Evolutionary conservation across 35 echinoderm and acorn worm species (phyloP).

Genomic region (Ophioderma brevispina): DNA sequence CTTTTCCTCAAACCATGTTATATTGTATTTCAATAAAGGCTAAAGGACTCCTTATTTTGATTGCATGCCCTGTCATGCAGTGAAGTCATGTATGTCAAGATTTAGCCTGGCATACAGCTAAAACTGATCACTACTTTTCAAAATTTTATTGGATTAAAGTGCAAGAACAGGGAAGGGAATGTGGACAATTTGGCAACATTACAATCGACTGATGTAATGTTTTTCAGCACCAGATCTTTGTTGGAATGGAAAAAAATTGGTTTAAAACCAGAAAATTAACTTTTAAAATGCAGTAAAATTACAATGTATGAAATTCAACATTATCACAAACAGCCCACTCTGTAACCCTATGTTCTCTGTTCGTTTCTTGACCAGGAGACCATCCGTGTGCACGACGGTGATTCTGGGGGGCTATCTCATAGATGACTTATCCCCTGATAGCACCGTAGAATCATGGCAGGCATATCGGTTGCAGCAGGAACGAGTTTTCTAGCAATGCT

Average conservation of each 20-base stretch:
- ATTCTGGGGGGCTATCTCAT: conserved; percentile 66
- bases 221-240: background rate
- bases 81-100: too few species aligned
- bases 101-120: too few species aligned
- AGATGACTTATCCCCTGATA: conserved; percentile 58
- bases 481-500: conserved; percentile 45
- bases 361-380: conserved; percentile 55
- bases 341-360: too few species aligned
- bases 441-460: background rate
- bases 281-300: background rate
- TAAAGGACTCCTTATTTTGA: too few species aligned
- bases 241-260: background rate
- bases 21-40: too few species aligned
- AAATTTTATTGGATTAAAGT: too few species aligned
- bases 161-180: too few species aligned
- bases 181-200: too few species aligned
- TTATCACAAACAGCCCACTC: background rate
- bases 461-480: conserved; percentile 57
- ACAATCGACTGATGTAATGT: too few species aligned
- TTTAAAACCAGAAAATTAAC: background rate
- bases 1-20: too few species aligned
- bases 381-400: conserved; percentile 65
- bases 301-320: background rate
- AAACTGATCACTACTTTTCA: too few species aligned
- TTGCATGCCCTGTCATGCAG: too few species aligned